These are phyloP conservation scores for Penelope pileata DNA, from an alignment of 2,113 vertebrate genomes.

Conservation along the genomic window DNA sequence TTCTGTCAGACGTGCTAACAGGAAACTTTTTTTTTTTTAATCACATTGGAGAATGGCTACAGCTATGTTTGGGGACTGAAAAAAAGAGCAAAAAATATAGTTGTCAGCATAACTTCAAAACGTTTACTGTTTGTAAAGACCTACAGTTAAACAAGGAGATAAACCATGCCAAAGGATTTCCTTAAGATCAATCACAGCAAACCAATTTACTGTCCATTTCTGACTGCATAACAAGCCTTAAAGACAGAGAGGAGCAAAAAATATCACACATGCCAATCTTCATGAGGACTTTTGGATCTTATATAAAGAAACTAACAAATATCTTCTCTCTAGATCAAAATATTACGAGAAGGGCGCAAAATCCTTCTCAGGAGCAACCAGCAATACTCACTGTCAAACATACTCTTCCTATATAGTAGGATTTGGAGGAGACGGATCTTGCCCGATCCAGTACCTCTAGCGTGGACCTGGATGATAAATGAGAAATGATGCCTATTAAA, in stretches of 20 bases:
- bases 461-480: neutral
- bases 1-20: neutral
- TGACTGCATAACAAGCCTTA: neutral
- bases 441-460: neutral
- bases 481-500: neutral
- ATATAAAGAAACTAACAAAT: neutral
- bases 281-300: neutral
- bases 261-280: neutral
- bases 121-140: neutral
- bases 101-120: neutral
- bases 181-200: neutral
- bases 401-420: neutral
- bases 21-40: neutral
- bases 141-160: neutral
- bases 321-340: neutral
- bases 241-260: neutral
- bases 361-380: neutral
- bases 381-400: neutral
- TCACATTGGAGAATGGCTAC: neutral
- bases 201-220: neutral
- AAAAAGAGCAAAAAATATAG: neutral
- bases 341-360: neutral
- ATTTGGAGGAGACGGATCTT: neutral
- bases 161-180: neutral
- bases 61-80: neutral